These are phyloP conservation scores for Daphoenositta chrysoptera DNA, from an alignment of 2,113 vertebrate species.

Conservation along the genomic window DNA sequence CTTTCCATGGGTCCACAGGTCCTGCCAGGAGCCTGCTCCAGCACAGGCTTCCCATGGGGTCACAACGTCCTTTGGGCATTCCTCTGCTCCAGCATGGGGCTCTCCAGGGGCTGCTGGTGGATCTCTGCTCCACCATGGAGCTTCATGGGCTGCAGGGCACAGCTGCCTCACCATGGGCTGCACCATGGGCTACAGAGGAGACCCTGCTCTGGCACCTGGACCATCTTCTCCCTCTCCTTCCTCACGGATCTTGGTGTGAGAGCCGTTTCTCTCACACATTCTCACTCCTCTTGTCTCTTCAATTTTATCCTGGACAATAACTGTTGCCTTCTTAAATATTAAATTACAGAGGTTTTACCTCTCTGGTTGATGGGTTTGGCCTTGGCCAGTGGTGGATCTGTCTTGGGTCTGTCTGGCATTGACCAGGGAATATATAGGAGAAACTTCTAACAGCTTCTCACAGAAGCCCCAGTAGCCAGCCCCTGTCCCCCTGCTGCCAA, in stretches of 20 bases:
- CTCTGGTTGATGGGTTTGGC: not conserved
- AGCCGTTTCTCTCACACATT: not conserved
- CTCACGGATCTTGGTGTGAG: too few species aligned
- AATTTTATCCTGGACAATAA: not conserved
- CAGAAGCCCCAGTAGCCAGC: not conserved
- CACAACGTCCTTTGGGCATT: not conserved
- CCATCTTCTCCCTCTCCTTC: not conserved
- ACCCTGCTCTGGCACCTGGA: too few species aligned
- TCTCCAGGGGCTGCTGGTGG: not conserved
- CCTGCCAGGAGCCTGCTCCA: not conserved
- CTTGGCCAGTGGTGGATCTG: too few species aligned
- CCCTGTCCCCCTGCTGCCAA: not conserved
- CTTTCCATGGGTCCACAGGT: not conserved
- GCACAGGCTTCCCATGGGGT: not conserved
- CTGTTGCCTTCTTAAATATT: not conserved
- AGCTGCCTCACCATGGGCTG: not conserved
- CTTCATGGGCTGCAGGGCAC: too few species aligned
- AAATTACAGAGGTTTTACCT: not conserved
- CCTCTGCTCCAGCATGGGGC: not conserved
- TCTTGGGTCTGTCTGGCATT: not conserved
- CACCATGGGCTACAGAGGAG: fast-evolving
- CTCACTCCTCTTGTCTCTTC: not conserved
- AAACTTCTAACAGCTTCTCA: not conserved
- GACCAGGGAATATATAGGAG: too few species aligned
- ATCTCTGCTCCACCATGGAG: not conserved